Percentiles rank a stretch among this genome's conserved stretches.
These are phyloP conservation scores for Patiria miniata DNA, from an alignment of 35 echinoderm and acorn worm species.

Conservation along the genomic window DNA sequence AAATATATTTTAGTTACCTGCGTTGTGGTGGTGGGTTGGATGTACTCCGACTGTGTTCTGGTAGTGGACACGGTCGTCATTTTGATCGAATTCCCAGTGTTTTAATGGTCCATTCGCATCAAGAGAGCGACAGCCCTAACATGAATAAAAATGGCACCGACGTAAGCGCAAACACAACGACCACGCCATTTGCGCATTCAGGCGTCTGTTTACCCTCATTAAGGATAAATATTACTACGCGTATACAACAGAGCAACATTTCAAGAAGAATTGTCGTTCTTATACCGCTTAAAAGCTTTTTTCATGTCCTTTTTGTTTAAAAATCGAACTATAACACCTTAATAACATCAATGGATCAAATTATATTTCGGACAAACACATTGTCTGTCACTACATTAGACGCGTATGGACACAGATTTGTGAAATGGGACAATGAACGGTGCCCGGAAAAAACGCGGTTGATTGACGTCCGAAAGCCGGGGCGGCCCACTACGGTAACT, in stretches of 20 bases:
- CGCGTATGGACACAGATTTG: not conserved
- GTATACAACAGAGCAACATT: not conserved
- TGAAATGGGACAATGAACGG: not conserved
- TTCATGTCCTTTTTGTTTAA: too few relatives aligned
- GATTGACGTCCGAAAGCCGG: not conserved
- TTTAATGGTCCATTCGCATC: conserved; percentile 33
- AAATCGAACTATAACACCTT: too few relatives aligned
- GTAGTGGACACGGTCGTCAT: conserved; percentile 70
- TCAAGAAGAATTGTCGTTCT: not conserved
- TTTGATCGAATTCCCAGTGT: conserved; percentile 51
- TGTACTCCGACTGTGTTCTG: conserved; percentile 70
- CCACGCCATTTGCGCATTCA: conserved; percentile 65
- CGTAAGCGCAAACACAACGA: conserved; percentile 3
- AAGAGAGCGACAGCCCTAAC: conserved; percentile 50
- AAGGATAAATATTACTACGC: conserved; percentile 48
- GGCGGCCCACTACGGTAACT: conserved; percentile 25
- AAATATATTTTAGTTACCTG: conserved; percentile 55
- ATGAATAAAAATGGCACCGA: conserved; percentile 60
- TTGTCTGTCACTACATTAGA: not conserved
- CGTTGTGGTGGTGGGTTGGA: conserved; percentile 73
- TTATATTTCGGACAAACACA: too few relatives aligned
- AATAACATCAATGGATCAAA: too few relatives aligned
- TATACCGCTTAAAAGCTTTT: not conserved
- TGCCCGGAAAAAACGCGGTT: not conserved
- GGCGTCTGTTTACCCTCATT: conserved; percentile 28